phyloP scores from a whole-genome alignment of 1,140 invertebrate species.

The Physella acuta region DNA sequence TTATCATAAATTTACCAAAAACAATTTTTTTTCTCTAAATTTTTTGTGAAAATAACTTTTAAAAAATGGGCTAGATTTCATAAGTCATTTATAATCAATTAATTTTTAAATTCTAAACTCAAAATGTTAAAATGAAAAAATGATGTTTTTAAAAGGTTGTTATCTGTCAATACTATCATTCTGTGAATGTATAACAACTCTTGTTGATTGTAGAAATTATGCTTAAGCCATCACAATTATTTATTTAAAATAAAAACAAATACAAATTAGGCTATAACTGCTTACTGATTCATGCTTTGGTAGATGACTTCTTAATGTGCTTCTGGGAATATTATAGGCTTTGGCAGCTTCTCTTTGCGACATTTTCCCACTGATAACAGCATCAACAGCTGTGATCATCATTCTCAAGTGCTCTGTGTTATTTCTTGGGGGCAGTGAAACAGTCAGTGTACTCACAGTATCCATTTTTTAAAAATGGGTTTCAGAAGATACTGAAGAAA shows the following conservation, averaged over 20 bases:
- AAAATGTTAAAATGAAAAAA: too few species aligned
- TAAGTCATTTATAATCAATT: too few species aligned
- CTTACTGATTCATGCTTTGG: conserved; percentile 7
- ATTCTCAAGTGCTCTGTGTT: conserved; percentile 15
- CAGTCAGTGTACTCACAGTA: background rate
- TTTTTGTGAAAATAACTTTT: background rate
- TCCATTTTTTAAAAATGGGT: background rate
- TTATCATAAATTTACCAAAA: background rate
- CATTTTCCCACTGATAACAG: conserved; percentile 18
- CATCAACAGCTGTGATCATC: conserved; percentile 14
- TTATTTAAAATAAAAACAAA: too few species aligned
- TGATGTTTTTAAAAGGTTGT: too few species aligned
- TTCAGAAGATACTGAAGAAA: background rate
- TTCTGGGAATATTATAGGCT: conserved; percentile 17
- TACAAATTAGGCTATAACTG: too few species aligned
- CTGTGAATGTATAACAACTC: too few species aligned
- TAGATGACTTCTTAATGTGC: conserved; percentile 12
- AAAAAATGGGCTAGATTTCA: background rate
- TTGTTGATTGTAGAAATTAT: too few species aligned
- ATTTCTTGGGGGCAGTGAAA: background rate
- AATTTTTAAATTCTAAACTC: too few species aligned
- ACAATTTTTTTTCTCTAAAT: background rate
- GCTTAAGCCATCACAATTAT: too few species aligned
- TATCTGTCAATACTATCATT: too few species aligned
- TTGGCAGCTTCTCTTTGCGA: conserved; percentile 19